Evolutionary conservation across 2,797 vertebrate species (phyloP).

Genomic region (Remorina albescens): DNA sequence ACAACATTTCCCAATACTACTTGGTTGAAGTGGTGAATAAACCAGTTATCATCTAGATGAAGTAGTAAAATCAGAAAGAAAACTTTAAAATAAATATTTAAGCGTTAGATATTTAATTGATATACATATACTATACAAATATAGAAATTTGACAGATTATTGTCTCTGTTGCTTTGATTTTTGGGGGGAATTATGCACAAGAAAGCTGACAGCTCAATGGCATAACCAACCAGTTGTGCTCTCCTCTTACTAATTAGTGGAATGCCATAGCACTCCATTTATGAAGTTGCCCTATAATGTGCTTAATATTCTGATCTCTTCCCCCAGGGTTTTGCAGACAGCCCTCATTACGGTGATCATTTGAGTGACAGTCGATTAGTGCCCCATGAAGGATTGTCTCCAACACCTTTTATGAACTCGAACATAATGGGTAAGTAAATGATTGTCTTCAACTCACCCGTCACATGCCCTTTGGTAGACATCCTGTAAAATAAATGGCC

Average conservation of each 20-base stretch:
- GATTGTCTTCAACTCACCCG: constrained; percentile 83
- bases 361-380: constrained; percentile 99
- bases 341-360: constrained; percentile 98
- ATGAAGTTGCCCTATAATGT: constrained; percentile 88
- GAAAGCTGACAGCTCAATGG: constrained; percentile 71
- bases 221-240: constrained; percentile 80
- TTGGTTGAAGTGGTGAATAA: constrained; percentile 30
- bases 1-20: constrained; percentile 43
- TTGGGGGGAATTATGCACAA: constrained; percentile 6
- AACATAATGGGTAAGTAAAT: constrained; percentile 98
- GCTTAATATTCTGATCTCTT: constrained; percentile 92
- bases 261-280: constrained; percentile 90
- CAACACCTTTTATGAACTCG: constrained; percentile 98
- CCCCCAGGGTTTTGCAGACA: constrained; percentile 96
- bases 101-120: neutral
- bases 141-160: neutral
- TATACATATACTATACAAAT: no score
- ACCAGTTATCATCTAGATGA: constrained; percentile 32
- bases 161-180: constrained; percentile 16
- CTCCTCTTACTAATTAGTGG: constrained; percentile 86
- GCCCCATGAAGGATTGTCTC: constrained; percentile 97
- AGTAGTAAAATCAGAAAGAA: neutral
- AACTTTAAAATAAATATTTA: neutral
- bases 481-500: constrained; percentile 63
- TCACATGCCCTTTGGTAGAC: constrained; percentile 83